Percentiles rank a stretch among this genome's conserved stretches.
Conservation (phyloP, 2,797 vertebrate genomes). For the Acanthis flammea region DNA sequence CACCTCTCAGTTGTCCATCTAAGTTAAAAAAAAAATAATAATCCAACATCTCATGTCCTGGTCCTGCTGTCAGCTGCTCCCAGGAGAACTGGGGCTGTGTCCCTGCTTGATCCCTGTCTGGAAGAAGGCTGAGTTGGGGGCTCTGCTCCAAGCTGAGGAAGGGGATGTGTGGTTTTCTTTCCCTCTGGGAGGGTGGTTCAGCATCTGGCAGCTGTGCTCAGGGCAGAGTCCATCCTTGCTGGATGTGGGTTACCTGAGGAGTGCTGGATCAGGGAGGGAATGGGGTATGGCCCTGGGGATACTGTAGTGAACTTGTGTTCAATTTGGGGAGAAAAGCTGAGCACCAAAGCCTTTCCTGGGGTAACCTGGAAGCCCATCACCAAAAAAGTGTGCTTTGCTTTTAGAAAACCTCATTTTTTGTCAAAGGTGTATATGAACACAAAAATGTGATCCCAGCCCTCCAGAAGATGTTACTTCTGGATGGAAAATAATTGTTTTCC, state of each 20-base stretch:
- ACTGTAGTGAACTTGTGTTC: neutral
- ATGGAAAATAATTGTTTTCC: neutral
- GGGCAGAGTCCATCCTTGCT: neutral
- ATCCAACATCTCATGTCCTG: neutral
- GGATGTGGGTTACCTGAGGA: neutral
- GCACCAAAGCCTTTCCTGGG: neutral
- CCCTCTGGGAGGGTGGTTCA: neutral
- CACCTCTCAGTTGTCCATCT: neutral
- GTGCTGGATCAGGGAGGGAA: neutral
- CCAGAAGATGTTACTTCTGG: neutral
- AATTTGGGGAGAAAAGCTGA: neutral
- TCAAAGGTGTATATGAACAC: neutral
- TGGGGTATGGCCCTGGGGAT: neutral
- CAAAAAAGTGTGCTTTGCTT: neutral
- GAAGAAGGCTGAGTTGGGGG: fast-evolving
- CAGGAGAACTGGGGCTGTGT: neutral
- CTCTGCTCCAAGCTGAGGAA: neutral
- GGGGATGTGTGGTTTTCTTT: neutral
- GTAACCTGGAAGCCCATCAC: neutral
- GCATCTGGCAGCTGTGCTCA: neutral
- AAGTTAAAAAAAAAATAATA: neutral
- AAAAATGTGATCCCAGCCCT: neutral
- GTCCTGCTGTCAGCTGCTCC: neutral
- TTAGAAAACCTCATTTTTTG: neutral
- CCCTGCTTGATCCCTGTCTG: neutral